Base-by-base conservation (phyloP, 1,140 invertebrate species). In the Leptopilina clavipes region DNA sequence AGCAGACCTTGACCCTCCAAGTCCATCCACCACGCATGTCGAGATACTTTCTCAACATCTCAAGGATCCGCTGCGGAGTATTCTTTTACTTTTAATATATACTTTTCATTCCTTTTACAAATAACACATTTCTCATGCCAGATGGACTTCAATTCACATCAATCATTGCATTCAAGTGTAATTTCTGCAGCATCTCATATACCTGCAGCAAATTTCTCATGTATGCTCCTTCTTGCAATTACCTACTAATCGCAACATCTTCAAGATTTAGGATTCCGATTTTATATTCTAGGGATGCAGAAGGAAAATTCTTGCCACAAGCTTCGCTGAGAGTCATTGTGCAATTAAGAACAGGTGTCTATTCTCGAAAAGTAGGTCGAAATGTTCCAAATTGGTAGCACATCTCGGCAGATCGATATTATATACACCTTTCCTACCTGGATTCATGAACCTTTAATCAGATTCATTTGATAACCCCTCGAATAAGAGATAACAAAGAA, bases 1-100 rank as follows among this genome's bases (percentile, higher is more conserved):
- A 79, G 19, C 70, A 80, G 81, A 79, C 81, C 81, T 82, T 80
- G 81, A 82, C 81, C 81, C 80, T 82, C 81, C 59, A 14, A 65
- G 19, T 25, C 19, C 56, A 65, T 22, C 17, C 18, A 65, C 56
- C 56, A n/a, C 25, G 25, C 31, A 12, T 22, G 25, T 65, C 59
- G 19, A 65, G 14, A 31, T 31, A 52, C 48, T 31, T n/a, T 65
- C 59, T 65, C 59, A 65, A 65, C 19, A 25, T 25, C 22, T 31
- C 25, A 31, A 31, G 25, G 25, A 31, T 31, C 1, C 5, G 25
- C 25, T 2, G 5, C 1, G 37, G 37, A 40, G 37, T 40, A 40
- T 40, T 40, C 37, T 40, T 31, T 31, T 31, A 2, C 5, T 31
- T 31, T 31, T 31, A 2, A 31, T 1, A 40, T 40, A 7, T 40